Evolutionary conservation across 1,140 invertebrate species (phyloP), one percentile per base, ranked within the genome.

Genomic region (Nomia melanderi): DNA sequence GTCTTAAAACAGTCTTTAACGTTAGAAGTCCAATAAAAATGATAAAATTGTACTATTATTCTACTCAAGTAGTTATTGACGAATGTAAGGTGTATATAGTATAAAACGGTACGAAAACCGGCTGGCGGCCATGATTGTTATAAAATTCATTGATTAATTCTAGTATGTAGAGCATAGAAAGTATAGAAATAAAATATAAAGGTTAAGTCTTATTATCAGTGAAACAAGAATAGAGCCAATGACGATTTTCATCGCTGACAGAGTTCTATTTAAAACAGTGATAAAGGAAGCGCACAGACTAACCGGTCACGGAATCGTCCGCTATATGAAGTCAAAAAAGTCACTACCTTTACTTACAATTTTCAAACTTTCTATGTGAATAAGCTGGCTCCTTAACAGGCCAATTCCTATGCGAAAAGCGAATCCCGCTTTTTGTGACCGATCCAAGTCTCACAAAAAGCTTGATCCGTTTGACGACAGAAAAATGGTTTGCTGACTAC

Each of bases 361-460:
- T 87, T 83, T 83, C 41, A 53, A 73, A 84, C 60, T 78, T 86
- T 83, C 82, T 82, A 78, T 77, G 65, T 66, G 53, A 78, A 70
- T 77, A 47, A 74, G 59, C 74, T 72, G 67, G 74, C 82, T 78
- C 73, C 78, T 74, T 71, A 77, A 79, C 83, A 85, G 84, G 88
- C 90, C 88, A 90, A 91, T 91, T 92, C 89, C 91, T 91, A 91
- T 89, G 84, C 91, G 91, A 92, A 92, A 92, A 92, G 91, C 90
- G 91, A 92, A 92, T 92, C 91, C 90, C 87, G 91, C 91, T 92
- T 92, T 92, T 92, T 92, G 91, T 92, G 91, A 92, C 79, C 87
- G 90, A 92, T 92, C 90, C 91, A 88, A 92, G 79, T 91, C 87
- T 92, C 91, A 92, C 91, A 91, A 91, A 92, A 92, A 92, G 91